These are phyloP conservation scores for Diplogasteroides magnus DNA, from an alignment of 1,140 invertebrate species.

Conservation along the genomic window DNA sequence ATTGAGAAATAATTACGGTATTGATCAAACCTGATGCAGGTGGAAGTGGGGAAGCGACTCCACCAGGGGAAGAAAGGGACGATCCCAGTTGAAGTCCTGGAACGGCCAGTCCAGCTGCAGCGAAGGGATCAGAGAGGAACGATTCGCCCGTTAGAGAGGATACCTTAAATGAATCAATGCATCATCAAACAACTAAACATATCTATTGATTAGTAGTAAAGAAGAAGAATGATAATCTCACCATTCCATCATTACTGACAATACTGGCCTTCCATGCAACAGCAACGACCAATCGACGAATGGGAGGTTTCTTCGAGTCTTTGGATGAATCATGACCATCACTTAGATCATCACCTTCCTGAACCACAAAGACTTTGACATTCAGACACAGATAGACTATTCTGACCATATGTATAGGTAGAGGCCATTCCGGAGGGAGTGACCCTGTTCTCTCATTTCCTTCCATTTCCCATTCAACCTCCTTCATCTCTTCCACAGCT, in stretches of 20 bases:
- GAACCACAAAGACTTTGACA: too few species aligned
- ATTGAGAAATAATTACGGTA: not conserved
- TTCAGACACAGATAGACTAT: too few species aligned
- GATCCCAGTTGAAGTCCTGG: not conserved
- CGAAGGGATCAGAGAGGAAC: slow-evolving; percentile 12
- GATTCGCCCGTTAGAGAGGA: slow-evolving; percentile 12
- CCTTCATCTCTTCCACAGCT: not conserved
- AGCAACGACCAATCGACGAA: not conserved
- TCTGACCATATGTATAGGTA: too few species aligned
- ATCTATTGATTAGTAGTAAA: not conserved
- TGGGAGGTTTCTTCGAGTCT: too few species aligned
- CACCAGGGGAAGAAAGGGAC: not conserved
- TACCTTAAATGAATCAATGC: slow-evolving; percentile 1
- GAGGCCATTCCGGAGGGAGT: too few species aligned
- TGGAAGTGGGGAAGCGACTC: not conserved
- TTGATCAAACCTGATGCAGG: not conserved
- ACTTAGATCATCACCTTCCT: too few species aligned
- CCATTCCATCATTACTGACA: slow-evolving; percentile 16
- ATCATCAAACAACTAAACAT: not conserved
- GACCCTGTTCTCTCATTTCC: too few species aligned
- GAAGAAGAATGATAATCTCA: not conserved
- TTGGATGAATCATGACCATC: too few species aligned
- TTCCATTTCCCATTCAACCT: too few species aligned
- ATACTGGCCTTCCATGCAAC: slow-evolving; percentile 16
- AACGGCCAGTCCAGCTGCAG: not conserved